Conservation (phyloP, 2,113 vertebrate genomes). For the Morone saxatilis region DNA sequence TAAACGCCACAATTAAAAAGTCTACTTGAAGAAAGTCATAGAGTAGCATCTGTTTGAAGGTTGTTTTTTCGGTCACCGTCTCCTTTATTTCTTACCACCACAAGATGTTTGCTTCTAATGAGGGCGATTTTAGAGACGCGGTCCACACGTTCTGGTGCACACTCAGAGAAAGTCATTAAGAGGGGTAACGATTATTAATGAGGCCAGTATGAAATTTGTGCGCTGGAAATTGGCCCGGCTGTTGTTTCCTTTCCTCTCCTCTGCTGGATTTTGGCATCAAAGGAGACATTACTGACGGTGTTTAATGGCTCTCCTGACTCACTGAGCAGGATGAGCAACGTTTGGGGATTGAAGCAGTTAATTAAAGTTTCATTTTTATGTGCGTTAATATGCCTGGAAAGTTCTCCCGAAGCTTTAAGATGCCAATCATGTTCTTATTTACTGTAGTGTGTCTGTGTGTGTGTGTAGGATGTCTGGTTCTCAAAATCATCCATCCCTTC, state of each 20-base stretch:
- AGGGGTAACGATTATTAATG: constrained; percentile 75
- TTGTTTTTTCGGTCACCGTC: constrained; percentile 25
- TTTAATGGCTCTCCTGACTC: constrained; percentile 27
- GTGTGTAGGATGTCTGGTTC: background rate
- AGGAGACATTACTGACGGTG: constrained; percentile 33
- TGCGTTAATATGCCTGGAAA: background rate
- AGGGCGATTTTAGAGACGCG: constrained; percentile 48
- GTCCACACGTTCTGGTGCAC: constrained; percentile 29
- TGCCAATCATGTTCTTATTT: constrained; percentile 35
- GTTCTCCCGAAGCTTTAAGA: constrained; percentile 25
- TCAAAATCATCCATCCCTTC: background rate
- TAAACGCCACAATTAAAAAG: constrained; percentile 11
- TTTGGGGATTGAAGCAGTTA: constrained; percentile 30
- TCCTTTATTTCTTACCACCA: constrained; percentile 11
- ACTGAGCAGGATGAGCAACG: constrained; percentile 24
- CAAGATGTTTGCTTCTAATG: constrained; percentile 59
- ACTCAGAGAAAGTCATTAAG: constrained; percentile 72
- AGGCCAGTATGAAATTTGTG: constrained; percentile 50
- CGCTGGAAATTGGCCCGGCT: constrained; percentile 62
- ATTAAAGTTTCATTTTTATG: constrained; percentile 48
- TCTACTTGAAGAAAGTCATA: constrained; percentile 25
- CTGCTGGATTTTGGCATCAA: constrained; percentile 57
- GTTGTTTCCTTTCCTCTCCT: constrained; percentile 61
- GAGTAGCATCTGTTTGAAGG: constrained; percentile 39
- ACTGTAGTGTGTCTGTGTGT: background rate